Base-by-base conservation (phyloP, 2,888 invertebrate genomes). In the Euphydryas editha region DNA sequence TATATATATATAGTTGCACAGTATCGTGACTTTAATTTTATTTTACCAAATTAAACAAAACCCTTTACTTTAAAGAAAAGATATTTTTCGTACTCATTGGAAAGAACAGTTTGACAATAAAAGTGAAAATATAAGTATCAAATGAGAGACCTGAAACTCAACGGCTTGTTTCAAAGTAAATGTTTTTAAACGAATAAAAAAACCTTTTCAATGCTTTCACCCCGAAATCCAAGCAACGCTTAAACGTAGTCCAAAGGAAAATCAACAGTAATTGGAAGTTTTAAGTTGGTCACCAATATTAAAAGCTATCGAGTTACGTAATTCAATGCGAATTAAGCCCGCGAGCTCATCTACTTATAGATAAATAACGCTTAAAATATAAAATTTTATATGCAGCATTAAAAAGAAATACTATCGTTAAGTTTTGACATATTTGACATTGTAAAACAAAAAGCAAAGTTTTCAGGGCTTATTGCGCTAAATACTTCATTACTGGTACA, bases 231-330 rank as follows among this genome's bases (percentile, higher is more conserved):
- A 60, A 69, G 62, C 67, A 68, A 67, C 57, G 64, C 67, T 72
- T 67, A 68, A 70, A 69, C 64, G 67, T 55, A 63, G 51, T 64
- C 69, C 56, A 69, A 69, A 70, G 70, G 67, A 70, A 66, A 69
- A 70, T 59, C 59, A 60, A 61, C 63, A 55, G 68, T 70, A 70
- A 72, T 69, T 70, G 65, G 62, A 73, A 36, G 70, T 68, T 73
- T 70, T 61, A 61, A 63, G 68, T 64, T 66, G 54, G 60, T 70
- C 60, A 59, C 68, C 65, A 66, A 70, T 70, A 68, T 70, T 70
- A 65, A 42, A 62, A 62, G 62, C 30, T 30, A 30, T 30, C 30
- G 8, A 30, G 30, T 30, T 30, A 30, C 30, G 30, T 30, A 30
- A 30, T 2, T 30, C 30, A 8, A 30, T 8, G 30, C 30, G 30